These are phyloP conservation scores for Polia nebulosa DNA, from an alignment of 2,888 invertebrate species.

Conservation along the genomic window DNA sequence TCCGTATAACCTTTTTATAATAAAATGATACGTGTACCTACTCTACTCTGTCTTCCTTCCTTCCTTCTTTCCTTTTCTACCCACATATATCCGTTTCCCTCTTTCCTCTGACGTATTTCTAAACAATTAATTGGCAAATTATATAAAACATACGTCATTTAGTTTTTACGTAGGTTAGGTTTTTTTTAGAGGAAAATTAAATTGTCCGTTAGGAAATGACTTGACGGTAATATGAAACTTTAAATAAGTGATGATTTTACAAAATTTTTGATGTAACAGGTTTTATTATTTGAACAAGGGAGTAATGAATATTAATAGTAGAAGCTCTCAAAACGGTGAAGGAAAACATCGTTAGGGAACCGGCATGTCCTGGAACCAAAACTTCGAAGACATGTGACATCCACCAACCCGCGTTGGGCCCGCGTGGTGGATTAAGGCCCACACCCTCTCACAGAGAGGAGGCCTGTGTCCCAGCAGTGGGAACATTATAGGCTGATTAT, in stretches of 20 bases:
- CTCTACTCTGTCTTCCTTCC: constrained; percentile 11
- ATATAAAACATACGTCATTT: constrained; percentile 11
- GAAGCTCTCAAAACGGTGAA: too few relatives aligned
- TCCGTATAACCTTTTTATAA: not conserved
- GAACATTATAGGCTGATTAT: too few relatives aligned
- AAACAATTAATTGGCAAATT: not conserved
- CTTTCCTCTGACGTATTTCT: constrained; percentile 28
- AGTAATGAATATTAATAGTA: constrained; percentile 1
- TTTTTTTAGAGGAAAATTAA: constrained; percentile 22
- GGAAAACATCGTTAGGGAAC: too few relatives aligned
- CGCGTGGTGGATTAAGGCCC: too few relatives aligned
- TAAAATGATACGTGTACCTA: too few relatives aligned
- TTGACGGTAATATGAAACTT: not conserved
- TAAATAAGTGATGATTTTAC: not conserved
- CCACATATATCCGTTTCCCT: not conserved
- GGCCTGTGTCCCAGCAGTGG: too few relatives aligned
- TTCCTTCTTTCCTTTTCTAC: constrained; percentile 2
- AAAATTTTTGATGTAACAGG: too few relatives aligned
- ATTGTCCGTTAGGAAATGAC: not conserved
- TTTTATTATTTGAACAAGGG: too few relatives aligned
- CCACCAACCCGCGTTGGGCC: too few relatives aligned
- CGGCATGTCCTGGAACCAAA: too few relatives aligned
- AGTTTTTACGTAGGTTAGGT: constrained; percentile 2
- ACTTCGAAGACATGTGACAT: too few relatives aligned
- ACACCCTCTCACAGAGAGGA: too few relatives aligned